phyloP scores from a whole-genome alignment of 2,888 invertebrate species.

The Cryptops parisi region DNA sequence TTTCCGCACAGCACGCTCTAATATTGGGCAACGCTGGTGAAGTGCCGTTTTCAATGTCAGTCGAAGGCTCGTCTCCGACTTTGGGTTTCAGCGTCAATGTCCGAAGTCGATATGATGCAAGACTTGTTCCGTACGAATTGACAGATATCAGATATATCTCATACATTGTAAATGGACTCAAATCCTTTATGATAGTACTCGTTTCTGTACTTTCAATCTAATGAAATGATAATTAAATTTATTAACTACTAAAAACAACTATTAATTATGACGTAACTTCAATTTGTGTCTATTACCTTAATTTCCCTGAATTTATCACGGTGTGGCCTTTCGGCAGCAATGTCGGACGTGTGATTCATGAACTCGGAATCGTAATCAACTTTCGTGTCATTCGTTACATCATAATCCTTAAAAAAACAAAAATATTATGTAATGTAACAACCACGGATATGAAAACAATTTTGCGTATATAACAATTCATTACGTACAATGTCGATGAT shows the following conservation, averaged over 20 bases:
- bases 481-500: no score
- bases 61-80: slow-evolving; percentile 19
- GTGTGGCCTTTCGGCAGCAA: no score
- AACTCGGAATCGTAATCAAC: neutral
- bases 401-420: no score
- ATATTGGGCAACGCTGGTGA: slow-evolving; percentile 61
- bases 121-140: slow-evolving; percentile 58
- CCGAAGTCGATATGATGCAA: slow-evolving; percentile 57
- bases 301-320: slow-evolving; percentile 15
- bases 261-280: no score
- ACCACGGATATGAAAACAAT: no score
- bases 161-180: slow-evolving; percentile 68
- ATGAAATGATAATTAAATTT: slow-evolving; percentile 1
- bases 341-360: no score
- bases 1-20: slow-evolving; percentile 51
- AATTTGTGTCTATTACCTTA: no score
- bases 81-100: slow-evolving; percentile 50
- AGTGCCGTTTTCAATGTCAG: slow-evolving; percentile 32
- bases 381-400: neutral
- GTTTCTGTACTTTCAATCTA: slow-evolving; percentile 15
- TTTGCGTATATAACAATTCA: no score
- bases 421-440: no score
- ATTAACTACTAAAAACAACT: no score
- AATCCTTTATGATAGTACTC: slow-evolving; percentile 44
- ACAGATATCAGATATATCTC: slow-evolving; percentile 56